Evolutionary conservation across 1,140 invertebrate species (phyloP).

Genomic region (Hirudo medicinalis): DNA sequence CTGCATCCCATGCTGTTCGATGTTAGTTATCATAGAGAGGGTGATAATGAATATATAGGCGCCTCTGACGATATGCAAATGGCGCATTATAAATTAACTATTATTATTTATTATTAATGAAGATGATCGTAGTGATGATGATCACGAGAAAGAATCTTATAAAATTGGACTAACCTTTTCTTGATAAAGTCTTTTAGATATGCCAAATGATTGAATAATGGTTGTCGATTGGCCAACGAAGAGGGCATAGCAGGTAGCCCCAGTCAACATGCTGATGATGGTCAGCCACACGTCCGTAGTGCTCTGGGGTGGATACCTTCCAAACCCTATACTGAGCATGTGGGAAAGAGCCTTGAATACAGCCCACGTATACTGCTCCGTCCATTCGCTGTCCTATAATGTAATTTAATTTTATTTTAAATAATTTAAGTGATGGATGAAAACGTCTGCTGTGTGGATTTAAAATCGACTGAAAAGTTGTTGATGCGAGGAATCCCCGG

Average conservation of each 20-base stretch:
- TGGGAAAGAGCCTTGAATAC: conserved; percentile 97
- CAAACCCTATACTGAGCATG: conserved; percentile 85
- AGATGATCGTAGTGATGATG: neutral
- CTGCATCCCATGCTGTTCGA: too few species aligned
- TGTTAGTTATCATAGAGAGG: neutral
- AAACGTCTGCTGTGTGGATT: too few species aligned
- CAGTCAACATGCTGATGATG: conserved; percentile 84
- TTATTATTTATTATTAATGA: too few species aligned
- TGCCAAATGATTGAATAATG: conserved; percentile 93
- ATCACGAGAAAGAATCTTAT: neutral
- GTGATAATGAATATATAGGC: neutral
- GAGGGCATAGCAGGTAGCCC: conserved; percentile 80
- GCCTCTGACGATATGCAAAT: neutral
- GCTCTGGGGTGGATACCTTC: conserved; percentile 81
- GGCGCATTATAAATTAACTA: too few species aligned
- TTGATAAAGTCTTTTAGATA: conserved; percentile 85
- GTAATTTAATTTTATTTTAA: too few species aligned
- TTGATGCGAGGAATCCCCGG: too few species aligned
- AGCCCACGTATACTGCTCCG: conserved; percentile 96
- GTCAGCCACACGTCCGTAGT: conserved; percentile 97
- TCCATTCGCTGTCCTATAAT: conserved; percentile 78
- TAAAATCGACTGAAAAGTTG: too few species aligned
- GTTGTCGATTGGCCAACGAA: conserved; percentile 96
- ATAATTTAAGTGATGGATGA: too few species aligned
- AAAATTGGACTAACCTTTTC: conserved; percentile 62